These are phyloP conservation scores for Anoplophora glabripennis DNA, from an alignment of 1,140 invertebrate species.

Conservation along the genomic window DNA sequence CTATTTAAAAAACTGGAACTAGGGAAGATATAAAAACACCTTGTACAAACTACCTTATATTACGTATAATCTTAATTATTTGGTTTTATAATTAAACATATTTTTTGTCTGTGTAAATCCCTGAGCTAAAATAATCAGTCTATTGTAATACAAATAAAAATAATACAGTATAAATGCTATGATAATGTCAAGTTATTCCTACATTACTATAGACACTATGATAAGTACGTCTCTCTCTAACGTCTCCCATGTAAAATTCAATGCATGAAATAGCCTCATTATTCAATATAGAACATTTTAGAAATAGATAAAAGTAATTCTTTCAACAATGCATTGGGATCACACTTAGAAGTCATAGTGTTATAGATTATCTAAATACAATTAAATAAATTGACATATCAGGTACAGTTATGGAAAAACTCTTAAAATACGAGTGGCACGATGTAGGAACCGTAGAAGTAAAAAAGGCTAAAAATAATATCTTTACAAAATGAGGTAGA, in stretches of 20 bases:
- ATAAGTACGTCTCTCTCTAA: neutral
- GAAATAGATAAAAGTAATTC: no score
- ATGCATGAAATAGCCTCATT: no score
- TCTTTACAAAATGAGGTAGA: conserved; percentile 36
- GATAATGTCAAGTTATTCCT: neutral
- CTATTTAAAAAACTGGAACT: neutral
- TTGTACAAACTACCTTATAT: conserved; percentile 30
- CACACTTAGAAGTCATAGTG: no score
- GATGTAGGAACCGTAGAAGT: conserved; percentile 28
- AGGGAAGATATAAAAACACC: conserved; percentile 8
- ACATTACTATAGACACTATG: neutral
- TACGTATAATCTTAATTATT: conserved; percentile 18
- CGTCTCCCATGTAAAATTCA: neutral
- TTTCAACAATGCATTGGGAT: no score
- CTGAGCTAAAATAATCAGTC: conserved; percentile 30
- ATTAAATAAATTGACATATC: conserved; percentile 19
- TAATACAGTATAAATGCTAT: neutral
- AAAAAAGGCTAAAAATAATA: conserved; percentile 27
- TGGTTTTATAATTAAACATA: no score
- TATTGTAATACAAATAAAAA: conserved; percentile 9
- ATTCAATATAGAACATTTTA: no score
- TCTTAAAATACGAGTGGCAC: conserved; percentile 18
- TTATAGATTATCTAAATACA: no score
- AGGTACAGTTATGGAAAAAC: conserved; percentile 26
- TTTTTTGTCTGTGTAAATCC: conserved; percentile 16